Evolutionary conservation across 2,113 vertebrate species (phyloP).

Genomic region (Xyliphius kryptos): DNA sequence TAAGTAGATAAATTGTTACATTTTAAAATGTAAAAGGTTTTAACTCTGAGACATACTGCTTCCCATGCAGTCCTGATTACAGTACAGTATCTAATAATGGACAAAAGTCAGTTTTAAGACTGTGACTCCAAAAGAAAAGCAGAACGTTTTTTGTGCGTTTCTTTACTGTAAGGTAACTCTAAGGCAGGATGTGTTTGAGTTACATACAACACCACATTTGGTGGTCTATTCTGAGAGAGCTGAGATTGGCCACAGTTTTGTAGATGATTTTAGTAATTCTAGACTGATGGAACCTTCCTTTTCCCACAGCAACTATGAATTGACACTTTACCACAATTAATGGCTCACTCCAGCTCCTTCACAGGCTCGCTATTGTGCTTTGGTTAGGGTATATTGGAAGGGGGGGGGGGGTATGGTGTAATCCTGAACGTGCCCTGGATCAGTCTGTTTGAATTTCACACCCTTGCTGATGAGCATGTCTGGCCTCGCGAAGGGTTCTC

Average conservation of each 20-base stretch:
- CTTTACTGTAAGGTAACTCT: conserved; percentile 3
- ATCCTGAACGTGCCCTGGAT: conserved; percentile 75
- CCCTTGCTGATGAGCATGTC: conserved; percentile 51
- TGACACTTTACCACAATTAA: conserved; percentile 63
- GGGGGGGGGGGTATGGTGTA: conserved; percentile 60
- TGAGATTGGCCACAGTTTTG: conserved; percentile 44
- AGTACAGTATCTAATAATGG: conserved; percentile 1
- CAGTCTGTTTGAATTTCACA: conserved; percentile 77
- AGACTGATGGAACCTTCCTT: conserved; percentile 57
- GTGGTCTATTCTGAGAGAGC: conserved; percentile 47
- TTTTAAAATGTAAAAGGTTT: too few relatives aligned
- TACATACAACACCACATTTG: conserved; percentile 49
- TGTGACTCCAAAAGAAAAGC: background rate
- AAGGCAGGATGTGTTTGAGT: conserved; percentile 38
- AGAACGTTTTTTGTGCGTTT: background rate
- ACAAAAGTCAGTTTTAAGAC: background rate
- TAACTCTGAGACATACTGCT: background rate
- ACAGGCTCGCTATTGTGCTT: conserved; percentile 67
- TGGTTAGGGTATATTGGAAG: conserved; percentile 57
- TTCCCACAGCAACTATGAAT: conserved; percentile 68
- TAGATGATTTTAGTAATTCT: conserved; percentile 59
- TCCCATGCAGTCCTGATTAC: conserved; percentile 6
- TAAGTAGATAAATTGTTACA: too few relatives aligned
- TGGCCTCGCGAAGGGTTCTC: conserved; percentile 54
- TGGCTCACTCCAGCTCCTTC: conserved; percentile 66